Evolutionary conservation across 2,113 vertebrate genomes (phyloP).

Genomic region (Zosterops borbonicus): DNA sequence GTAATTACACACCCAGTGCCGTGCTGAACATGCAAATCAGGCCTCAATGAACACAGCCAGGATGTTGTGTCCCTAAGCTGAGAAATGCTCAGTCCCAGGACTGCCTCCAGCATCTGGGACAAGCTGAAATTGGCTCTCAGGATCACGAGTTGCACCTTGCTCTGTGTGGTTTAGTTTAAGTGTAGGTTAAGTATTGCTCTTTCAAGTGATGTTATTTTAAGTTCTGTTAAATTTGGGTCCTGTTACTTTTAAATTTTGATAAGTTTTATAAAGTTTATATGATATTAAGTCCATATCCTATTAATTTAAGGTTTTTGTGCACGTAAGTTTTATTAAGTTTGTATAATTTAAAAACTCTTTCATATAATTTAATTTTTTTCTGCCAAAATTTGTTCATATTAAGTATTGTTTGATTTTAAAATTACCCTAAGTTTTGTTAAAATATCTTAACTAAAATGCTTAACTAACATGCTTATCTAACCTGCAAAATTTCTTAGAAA

Average conservation of each 20-base stretch:
- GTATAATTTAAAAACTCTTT: neutral
- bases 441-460: no score
- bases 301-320: neutral
- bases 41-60: neutral
- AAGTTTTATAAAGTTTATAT: neutral
- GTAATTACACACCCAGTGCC: neutral
- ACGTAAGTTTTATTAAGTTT: neutral
- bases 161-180: neutral
- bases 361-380: neutral
- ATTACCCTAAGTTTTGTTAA: neutral
- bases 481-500: neutral
- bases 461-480: neutral
- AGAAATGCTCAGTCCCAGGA: neutral
- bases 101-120: neutral
- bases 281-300: neutral
- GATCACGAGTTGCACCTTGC: fast-evolving
- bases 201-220: no score
- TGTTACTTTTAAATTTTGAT: neutral
- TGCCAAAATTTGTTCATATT: neutral
- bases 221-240: no score
- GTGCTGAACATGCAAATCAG: constrained; percentile 4
- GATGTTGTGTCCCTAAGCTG: neutral
- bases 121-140: fast-evolving
- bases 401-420: neutral
- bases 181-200: no score